phyloP scores from a whole-genome alignment of 2,888 invertebrate genomes.

The Pachymerium ferrugineum region DNA sequence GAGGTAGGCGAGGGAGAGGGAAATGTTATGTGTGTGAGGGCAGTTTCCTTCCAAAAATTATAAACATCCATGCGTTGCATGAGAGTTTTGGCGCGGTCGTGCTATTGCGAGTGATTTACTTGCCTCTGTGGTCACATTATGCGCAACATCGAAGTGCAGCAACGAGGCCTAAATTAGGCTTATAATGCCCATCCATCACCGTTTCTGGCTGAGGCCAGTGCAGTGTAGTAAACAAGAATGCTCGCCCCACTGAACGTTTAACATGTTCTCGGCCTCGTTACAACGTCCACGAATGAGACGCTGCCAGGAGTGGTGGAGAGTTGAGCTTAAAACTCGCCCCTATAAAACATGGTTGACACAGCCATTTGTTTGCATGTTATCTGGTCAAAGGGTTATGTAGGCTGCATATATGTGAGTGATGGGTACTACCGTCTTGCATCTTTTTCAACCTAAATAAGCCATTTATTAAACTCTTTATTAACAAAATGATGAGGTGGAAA shows the following conservation, averaged over 20 bases:
- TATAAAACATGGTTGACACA: conserved; percentile 32
- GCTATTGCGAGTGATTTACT: conserved; percentile 32
- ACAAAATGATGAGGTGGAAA: conserved; percentile 19
- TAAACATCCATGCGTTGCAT: conserved; percentile 32
- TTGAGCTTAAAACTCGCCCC: conserved; percentile 29
- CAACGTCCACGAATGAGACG: conserved; percentile 20
- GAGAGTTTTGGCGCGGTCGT: conserved; percentile 29
- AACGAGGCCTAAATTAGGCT: conserved; percentile 34
- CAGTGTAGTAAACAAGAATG: conserved; percentile 32
- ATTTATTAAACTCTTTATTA: conserved; percentile 23
- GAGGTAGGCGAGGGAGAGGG: background rate
- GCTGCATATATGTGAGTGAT: conserved; percentile 30
- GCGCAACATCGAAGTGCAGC: conserved; percentile 32
- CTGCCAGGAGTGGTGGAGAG: background rate
- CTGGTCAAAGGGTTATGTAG: conserved; percentile 31
- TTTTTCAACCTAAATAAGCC: conserved; percentile 2
- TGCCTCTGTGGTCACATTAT: conserved; percentile 34
- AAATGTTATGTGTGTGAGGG: conserved; percentile 24
- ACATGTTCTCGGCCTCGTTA: conserved; percentile 28
- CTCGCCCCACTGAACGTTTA: conserved; percentile 29
- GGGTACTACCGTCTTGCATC: background rate
- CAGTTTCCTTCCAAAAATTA: conserved; percentile 32
- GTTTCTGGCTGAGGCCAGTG: conserved; percentile 25
- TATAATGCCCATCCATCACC: conserved; percentile 33
- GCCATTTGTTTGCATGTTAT: conserved; percentile 30